Base-by-base conservation (phyloP, 2,888 invertebrate genomes). In the Taenaris catops region DNA sequence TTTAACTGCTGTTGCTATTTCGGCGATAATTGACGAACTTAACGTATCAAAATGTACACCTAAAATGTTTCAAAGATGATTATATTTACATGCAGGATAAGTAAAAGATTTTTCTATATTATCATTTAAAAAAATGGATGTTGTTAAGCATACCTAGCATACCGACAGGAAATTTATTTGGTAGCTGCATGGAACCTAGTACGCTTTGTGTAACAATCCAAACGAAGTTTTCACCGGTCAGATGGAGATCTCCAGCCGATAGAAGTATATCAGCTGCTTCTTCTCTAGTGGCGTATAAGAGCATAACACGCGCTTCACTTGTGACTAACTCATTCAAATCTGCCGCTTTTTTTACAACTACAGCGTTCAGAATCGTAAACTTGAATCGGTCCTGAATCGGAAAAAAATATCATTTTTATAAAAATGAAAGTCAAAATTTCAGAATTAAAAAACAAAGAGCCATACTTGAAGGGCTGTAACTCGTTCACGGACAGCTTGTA, bases 151-250 rank as follows among this genome's bases (percentile, higher is more conserved):
- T 67, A 95, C 95, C 97, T 31, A 97, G 87, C 95, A 96, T 96
- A 36, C 97, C 97, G 14, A 96, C 93, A 0, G 96, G 96, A 72
- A 96, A 96, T 66, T 95, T 84, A 54, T 84, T 79, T 1, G 81
- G 73, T 47, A 75, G 80, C 40, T 94, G 93, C 60, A 91, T 89
- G 52, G 93, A 94, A 56, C 94, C 94, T 40, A 97, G 94, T 49
- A 96, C 96, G 64, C 95, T 96, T 73, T 98, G 97, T 28, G 97
- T 97, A 8, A 96, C 97, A 38, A 98, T 96, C 98, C 98, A 98
- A 4, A 98, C 95, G 74, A 97, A 97, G 72, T 96, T 96, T 74
- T 96, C 96, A 4, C 94, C 94, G 2, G 94, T 95, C 44, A 96
- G 91, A 51, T 94, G 93, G 53, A 91, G 87, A 53, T 92, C 91